Conservation (phyloP, 2,113 vertebrate genomes). For the Melanotaenia duboulayi region DNA sequence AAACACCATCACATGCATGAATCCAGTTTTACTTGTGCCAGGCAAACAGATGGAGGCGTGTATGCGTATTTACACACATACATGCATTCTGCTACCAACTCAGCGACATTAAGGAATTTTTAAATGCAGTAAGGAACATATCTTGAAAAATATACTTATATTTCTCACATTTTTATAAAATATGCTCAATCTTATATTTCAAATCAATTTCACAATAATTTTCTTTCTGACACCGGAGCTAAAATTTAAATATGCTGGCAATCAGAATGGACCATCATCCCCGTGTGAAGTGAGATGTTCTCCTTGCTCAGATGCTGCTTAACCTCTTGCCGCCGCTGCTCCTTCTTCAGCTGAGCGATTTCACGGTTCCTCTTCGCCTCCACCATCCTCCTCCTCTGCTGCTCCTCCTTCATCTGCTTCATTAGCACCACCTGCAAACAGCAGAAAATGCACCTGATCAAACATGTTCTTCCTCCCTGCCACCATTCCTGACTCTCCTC, state of each 20-base stretch:
- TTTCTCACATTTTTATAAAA: background rate
- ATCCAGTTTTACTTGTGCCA: background rate
- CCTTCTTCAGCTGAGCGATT: slow-evolving; percentile 96
- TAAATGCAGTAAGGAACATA: background rate
- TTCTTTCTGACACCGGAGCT: background rate
- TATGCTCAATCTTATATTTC: background rate
- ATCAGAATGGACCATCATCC: background rate
- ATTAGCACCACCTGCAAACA: slow-evolving; percentile 89
- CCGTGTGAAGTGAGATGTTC: background rate
- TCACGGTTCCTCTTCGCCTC: slow-evolving; percentile 95
- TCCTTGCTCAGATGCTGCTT: background rate
- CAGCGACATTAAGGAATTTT: background rate
- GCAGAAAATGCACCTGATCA: background rate
- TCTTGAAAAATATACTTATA: too few species aligned
- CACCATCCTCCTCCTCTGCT: slow-evolving; percentile 90
- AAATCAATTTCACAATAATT: slow-evolving; percentile 2
- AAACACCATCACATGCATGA: slow-evolving; percentile 6
- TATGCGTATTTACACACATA: too few species aligned
- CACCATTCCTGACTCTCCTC: background rate
- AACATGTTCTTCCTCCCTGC: background rate
- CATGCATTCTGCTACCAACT: too few species aligned
- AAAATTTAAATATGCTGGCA: background rate
- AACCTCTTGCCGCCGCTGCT: slow-evolving; percentile 93
- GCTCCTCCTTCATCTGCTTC: slow-evolving; percentile 99
- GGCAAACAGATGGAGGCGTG: background rate